Conservation (phyloP, 2,797 vertebrate genomes). For the Malacoctenus gilli region DNA sequence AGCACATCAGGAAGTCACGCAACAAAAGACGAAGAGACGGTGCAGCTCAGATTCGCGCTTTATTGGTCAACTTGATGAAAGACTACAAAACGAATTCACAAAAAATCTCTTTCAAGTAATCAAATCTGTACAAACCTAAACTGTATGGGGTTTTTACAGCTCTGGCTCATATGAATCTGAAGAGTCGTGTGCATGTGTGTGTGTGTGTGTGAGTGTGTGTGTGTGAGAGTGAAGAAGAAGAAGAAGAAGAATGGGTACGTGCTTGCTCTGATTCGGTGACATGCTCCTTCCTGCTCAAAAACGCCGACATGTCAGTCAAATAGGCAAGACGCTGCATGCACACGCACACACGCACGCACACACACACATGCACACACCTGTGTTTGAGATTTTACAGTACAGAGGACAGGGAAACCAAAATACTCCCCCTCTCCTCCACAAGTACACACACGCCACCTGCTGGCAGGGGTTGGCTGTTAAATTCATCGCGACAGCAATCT, state of each 20-base stretch:
- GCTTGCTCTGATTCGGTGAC: slow-evolving; percentile 41
- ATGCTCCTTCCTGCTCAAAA: slow-evolving; percentile 18
- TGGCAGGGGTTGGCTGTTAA: slow-evolving; percentile 59
- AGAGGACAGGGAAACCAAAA: slow-evolving; percentile 74
- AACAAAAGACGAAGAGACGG: slow-evolving; percentile 15
- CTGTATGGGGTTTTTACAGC: slow-evolving; percentile 77
- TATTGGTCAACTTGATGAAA: slow-evolving; percentile 87
- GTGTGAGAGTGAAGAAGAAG: neutral
- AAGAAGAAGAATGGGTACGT: slow-evolving; percentile 15
- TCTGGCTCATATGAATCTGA: slow-evolving; percentile 81
- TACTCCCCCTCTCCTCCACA: slow-evolving; percentile 54
- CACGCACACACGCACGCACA: slow-evolving; percentile 6
- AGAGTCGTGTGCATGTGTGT: slow-evolving; percentile 52
- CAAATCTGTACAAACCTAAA: slow-evolving; percentile 85
- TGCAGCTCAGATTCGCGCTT: slow-evolving; percentile 81
- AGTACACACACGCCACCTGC: slow-evolving; percentile 63
- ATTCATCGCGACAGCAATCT: slow-evolving; percentile 49
- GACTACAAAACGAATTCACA: slow-evolving; percentile 86
- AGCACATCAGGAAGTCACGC: no score
- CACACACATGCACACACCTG: slow-evolving; percentile 55
- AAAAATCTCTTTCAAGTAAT: slow-evolving; percentile 85
- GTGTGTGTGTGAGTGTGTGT: slow-evolving; percentile 31
- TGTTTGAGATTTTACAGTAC: slow-evolving; percentile 79
- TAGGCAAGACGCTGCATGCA: slow-evolving; percentile 45
- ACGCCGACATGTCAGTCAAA: slow-evolving; percentile 32